These are phyloP conservation scores for Heliornis fulica DNA, from an alignment of 2,113 vertebrate genomes.

Conservation along the genomic window DNA sequence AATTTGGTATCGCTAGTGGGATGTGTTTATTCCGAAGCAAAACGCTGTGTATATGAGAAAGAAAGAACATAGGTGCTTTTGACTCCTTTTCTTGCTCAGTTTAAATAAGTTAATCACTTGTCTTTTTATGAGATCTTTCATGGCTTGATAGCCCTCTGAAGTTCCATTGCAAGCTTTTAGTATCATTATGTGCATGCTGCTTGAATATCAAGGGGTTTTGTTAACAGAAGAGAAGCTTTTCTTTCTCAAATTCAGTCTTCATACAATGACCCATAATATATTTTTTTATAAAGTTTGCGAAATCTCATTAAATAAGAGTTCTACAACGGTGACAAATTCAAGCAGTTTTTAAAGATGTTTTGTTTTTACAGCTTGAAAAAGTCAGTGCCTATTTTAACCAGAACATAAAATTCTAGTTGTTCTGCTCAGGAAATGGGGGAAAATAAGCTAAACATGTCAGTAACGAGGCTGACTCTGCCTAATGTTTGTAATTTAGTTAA, in stretches of 20 bases:
- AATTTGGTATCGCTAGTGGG: background rate
- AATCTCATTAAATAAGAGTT: background rate
- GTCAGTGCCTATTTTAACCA: background rate
- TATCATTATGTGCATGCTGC: constrained; percentile 53
- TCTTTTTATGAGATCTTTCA: constrained; percentile 68
- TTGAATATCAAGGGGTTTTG: constrained; percentile 44
- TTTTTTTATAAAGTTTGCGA: constrained; percentile 43
- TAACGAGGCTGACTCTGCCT: constrained; percentile 23
- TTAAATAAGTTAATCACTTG: constrained; percentile 60
- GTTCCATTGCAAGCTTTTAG: constrained; percentile 65
- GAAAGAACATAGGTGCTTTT: background rate
- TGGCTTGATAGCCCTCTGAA: constrained; percentile 64
- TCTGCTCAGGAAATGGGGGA: constrained; percentile 1
- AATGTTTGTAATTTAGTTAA: constrained; percentile 7
- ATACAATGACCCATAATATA: constrained; percentile 32
- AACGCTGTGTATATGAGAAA: background rate
- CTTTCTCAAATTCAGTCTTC: constrained; percentile 45
- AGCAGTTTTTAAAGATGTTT: background rate
- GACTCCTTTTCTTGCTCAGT: background rate
- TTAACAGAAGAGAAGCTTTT: constrained; percentile 42
- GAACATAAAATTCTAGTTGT: background rate
- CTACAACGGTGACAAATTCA: background rate
- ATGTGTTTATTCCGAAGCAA: constrained; percentile 20
- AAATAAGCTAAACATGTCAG: constrained; percentile 6
- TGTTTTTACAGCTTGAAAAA: constrained; percentile 48